phyloP scores from a whole-genome alignment of 2,797 vertebrate species.

The Myripristis jacobus region DNA sequence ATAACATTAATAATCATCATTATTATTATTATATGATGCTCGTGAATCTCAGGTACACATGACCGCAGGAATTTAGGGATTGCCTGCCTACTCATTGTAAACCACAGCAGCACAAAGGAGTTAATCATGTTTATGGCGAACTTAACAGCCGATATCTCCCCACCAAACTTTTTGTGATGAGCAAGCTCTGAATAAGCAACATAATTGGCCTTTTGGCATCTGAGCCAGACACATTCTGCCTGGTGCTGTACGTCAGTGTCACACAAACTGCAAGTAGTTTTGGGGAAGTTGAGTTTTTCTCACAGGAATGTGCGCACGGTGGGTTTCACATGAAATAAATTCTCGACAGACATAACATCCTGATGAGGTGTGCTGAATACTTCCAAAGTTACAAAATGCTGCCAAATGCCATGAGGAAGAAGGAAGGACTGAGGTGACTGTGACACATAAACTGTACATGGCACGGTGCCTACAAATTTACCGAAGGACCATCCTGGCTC shows the following conservation, averaged over 20 bases:
- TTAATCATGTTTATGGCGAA: too few species aligned
- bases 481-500: not conserved
- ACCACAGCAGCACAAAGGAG: too few species aligned
- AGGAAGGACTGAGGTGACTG: not conserved
- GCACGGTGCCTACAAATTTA: not conserved
- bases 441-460: not conserved
- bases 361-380: not conserved
- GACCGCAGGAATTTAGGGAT: too few species aligned
- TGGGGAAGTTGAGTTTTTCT: conserved; percentile 37
- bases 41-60: too few species aligned
- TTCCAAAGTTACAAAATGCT: not conserved
- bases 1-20: too few species aligned
- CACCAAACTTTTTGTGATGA: too few species aligned
- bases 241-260: not conserved
- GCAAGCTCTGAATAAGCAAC: too few species aligned
- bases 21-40: too few species aligned
- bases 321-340: conserved; percentile 11
- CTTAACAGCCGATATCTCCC: too few species aligned
- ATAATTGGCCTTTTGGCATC: too few species aligned
- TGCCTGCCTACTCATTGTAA: too few species aligned
- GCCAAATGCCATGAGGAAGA: not conserved
- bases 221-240: not conserved
- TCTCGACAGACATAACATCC: not conserved
- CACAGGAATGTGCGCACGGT: conserved; percentile 7
- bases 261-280: not conserved